Base-by-base conservation (phyloP, 2,888 invertebrate species). In the Phrixothrix hirtus region DNA sequence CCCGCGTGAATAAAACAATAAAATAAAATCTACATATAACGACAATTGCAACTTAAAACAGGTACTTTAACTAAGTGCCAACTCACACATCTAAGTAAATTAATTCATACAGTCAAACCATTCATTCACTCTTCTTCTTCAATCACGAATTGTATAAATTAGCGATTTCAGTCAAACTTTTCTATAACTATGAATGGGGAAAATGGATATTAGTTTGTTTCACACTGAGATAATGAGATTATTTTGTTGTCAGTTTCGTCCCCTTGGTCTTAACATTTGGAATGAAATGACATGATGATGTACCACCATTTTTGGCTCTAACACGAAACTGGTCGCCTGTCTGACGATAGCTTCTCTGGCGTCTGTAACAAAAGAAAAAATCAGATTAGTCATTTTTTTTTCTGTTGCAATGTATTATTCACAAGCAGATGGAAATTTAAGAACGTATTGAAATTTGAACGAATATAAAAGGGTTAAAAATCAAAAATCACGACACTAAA, bases 261-360 rank as follows among this genome's bases (percentile, higher is more conserved):
- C 14, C 21, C 35, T 25, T 42, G 13, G 17, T 52, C 36, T 47
- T 44, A 25, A 27, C 13, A 41, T 51, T 54, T 58, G 60, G 58
- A 60, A 58, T 58, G 60, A 56, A 53, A 46, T 46, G 49, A 49
- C 41, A 43, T 35, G 53, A 60, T 54, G 58, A 58, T 38, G 53
- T 46, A 49, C 26, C 30, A 46, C 37, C 25, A 36, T 15, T 10
- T 43, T 46, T 38, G 47, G 53, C 50, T 44, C 69, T 67, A 74
- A 59, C 71, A 72, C 43, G 73, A 71, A 36, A 74, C 69, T 37
- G 72, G 73, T 68, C 81, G 78, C 76, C 83, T 81, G 72, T 84
- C 84, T 48, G 80, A 79, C 58, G 82, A 80, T 67, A 83, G 78
- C 72, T 84, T 83, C 71, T 84, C 84, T 64, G 82, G 79, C 61